Evolutionary conservation across 2,888 invertebrate species (phyloP).

Genomic region (Quadriops clusia): DNA sequence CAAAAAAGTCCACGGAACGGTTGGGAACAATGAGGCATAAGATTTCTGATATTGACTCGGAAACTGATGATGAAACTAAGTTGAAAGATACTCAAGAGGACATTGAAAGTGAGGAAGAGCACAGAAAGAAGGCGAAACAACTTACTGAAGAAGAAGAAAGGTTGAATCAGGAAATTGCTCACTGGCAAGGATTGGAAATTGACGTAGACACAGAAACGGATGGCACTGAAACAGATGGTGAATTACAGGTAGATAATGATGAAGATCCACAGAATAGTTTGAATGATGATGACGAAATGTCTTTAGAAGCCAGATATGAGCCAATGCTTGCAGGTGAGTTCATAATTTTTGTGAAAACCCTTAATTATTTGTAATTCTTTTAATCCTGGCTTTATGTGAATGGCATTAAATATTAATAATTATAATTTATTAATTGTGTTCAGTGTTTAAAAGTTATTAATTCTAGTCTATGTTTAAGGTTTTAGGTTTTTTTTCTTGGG

Average conservation of each 20-base stretch:
- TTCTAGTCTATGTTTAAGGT: no score
- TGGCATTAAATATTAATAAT: no score
- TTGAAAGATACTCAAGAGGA: conserved; percentile 45
- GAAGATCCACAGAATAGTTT: conserved; percentile 12
- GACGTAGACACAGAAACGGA: conserved; percentile 74
- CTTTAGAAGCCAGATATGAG: conserved; percentile 57
- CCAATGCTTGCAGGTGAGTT: conserved; percentile 48
- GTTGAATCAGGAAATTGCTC: conserved; percentile 62
- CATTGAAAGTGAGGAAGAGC: conserved; percentile 49
- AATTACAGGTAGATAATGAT: conserved; percentile 39
- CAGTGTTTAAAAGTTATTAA: no score
- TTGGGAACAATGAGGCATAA: conserved; percentile 44
- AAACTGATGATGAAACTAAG: conserved; percentile 46
- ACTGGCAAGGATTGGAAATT: conserved; percentile 60
- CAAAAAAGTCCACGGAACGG: conserved; percentile 32
- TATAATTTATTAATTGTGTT: no score
- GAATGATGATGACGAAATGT: conserved; percentile 32
- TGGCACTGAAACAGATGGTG: conserved; percentile 63
- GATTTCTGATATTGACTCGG: conserved; percentile 49
- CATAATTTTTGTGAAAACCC: conserved; percentile 4
- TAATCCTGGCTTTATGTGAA: conserved; percentile 1
- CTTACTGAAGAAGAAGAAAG: conserved; percentile 66
- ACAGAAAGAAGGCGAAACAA: conserved; percentile 51
- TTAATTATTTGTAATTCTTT: background rate
- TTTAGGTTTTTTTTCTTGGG: no score